A percentile compares a stretch with the other conserved stretches of the same genome.
Conservation (phyloP, 2,797 vertebrate species). For the Glossophaga mutica region DNA sequence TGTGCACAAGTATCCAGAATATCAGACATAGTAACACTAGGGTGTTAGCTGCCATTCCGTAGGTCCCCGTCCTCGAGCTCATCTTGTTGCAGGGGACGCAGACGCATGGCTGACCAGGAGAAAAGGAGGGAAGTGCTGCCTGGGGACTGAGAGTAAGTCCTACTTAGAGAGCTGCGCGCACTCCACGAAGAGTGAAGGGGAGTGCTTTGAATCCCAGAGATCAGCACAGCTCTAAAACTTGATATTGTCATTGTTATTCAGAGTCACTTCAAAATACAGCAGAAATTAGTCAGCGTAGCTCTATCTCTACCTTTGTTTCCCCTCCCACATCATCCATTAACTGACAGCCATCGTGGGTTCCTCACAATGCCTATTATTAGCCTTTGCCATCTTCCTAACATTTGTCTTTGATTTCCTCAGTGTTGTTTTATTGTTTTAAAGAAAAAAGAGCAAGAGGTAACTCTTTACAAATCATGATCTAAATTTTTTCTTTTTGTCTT, state of each 20-base stretch:
- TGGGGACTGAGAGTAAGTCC: background rate
- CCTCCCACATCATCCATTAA: background rate
- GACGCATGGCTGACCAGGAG: background rate
- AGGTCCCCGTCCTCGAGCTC: background rate
- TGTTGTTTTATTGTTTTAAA: background rate
- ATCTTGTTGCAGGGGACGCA: background rate
- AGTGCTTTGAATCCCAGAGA: background rate
- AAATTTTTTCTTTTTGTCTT: slow-evolving; percentile 1
- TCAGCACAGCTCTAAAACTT: background rate
- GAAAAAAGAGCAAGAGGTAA: background rate
- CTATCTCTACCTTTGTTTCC: background rate
- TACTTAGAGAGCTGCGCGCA: background rate
- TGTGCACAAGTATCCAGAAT: background rate
- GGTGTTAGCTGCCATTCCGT: background rate
- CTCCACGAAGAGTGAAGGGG: background rate
- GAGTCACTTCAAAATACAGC: background rate
- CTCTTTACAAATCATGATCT: background rate
- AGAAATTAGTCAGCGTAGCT: background rate
- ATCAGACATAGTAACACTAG: background rate
- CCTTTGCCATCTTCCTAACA: background rate
- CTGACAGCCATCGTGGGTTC: background rate
- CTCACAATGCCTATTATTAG: background rate
- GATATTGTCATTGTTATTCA: background rate
- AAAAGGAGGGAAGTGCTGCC: background rate
- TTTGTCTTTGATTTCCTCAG: background rate